Evolutionary conservation across 30 jellyfish, hydroid and myxozoan species (phyloP).

Genomic region (Calvadosia cruxmelitensis): DNA sequence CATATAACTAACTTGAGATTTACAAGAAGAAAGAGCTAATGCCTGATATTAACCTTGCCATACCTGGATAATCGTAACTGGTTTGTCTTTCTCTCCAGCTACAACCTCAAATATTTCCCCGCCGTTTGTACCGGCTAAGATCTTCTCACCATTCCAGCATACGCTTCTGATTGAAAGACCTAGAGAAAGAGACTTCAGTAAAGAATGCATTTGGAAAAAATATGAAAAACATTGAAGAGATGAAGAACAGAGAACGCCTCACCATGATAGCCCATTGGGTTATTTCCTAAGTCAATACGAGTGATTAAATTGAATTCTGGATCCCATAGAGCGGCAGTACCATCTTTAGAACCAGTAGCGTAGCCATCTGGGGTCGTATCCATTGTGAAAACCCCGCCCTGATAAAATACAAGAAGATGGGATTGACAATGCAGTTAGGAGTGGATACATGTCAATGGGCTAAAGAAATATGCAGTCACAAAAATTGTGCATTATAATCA

Average conservation of each 20-base stretch:
- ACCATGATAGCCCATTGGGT: slow-evolving; percentile 81
- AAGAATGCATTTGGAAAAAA: too few relatives aligned
- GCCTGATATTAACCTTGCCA: too few relatives aligned
- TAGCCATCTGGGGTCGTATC: slow-evolving; percentile 87
- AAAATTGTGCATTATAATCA: too few relatives aligned
- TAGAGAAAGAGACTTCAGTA: too few relatives aligned
- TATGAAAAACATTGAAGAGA: too few relatives aligned
- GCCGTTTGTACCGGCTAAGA: slow-evolving; percentile 82
- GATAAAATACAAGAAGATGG: too few relatives aligned
- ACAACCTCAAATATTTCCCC: slow-evolving; percentile 88
- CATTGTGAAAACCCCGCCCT: slow-evolving; percentile 95
- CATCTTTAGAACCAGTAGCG: slow-evolving; percentile 94
- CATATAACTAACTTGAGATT: too few relatives aligned
- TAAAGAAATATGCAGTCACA: too few relatives aligned
- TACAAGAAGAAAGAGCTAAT: too few relatives aligned
- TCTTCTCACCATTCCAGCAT: slow-evolving; percentile 90
- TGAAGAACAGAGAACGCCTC: too few relatives aligned
- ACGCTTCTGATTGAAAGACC: slow-evolving; percentile 87
- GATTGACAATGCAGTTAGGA: too few relatives aligned
- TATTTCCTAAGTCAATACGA: slow-evolving; percentile 58
- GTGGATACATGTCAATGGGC: too few relatives aligned
- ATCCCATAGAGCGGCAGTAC: slow-evolving; percentile 91
- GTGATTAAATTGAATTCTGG: slow-evolving; percentile 89
- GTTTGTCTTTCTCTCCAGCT: slow-evolving; percentile 85
- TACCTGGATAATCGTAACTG: slow-evolving; percentile 66